Percentiles rank a stretch among this genome's conserved stretches.
Conservation (phyloP, 2,797 vertebrate species). For the Dryobates pubescens region DNA sequence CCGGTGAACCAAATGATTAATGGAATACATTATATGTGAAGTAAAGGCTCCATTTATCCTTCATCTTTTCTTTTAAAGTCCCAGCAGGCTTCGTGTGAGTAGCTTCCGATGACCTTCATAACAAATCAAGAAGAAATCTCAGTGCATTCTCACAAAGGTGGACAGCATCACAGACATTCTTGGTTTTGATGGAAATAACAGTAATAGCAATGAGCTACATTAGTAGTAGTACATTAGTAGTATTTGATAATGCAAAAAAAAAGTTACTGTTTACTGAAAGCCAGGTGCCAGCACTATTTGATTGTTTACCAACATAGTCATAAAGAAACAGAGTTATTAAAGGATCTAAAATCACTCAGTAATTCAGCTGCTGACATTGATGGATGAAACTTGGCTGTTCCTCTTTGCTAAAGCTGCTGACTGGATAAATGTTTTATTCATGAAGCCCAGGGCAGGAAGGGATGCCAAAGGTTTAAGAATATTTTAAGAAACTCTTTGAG, state of each 20-base stretch:
- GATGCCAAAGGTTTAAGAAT: conserved; percentile 90
- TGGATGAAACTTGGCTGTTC: conserved; percentile 85
- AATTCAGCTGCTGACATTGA: conserved; percentile 85
- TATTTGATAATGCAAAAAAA: conserved; percentile 53
- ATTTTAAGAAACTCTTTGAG: conserved; percentile 88
- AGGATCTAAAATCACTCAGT: conserved; percentile 78
- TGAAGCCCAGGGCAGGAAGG: conserved; percentile 83
- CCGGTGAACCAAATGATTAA: conserved; percentile 61
- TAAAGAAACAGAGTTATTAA: conserved; percentile 80
- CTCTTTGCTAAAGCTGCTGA: conserved; percentile 88
- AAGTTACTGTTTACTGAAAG: conserved; percentile 63
- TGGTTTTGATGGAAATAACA: not conserved
- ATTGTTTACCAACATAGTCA: conserved; percentile 79
- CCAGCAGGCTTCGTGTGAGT: conserved; percentile 34
- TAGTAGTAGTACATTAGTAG: conserved; percentile 36
- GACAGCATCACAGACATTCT: not conserved
- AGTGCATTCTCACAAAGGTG: not conserved
- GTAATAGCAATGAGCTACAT: not conserved
- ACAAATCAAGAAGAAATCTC: conserved; percentile 24
- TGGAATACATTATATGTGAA: conserved; percentile 66
- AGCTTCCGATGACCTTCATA: conserved; percentile 61
- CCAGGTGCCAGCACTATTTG: conserved; percentile 58
- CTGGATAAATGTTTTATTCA: conserved; percentile 92
- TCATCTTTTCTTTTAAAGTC: conserved; percentile 6
- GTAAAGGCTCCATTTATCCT: conserved; percentile 57